These are phyloP conservation scores for Bufotes viridis DNA, from an alignment of 2,797 vertebrate species.

Conservation along the genomic window DNA sequence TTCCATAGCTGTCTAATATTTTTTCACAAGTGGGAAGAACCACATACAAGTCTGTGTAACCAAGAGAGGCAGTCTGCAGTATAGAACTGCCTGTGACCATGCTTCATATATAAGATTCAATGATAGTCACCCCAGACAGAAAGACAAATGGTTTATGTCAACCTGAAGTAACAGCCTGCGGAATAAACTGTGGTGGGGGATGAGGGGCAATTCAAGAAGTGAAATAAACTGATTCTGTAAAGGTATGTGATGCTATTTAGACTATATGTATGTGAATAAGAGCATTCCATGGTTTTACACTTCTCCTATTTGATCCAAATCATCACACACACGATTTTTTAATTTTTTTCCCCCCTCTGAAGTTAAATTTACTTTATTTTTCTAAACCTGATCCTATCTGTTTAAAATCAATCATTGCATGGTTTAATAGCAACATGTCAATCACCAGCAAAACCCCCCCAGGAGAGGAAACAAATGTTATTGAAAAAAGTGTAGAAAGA, in stretches of 20 bases:
- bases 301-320: background rate
- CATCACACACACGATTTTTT: background rate
- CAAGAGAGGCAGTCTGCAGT: background rate
- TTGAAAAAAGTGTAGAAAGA: background rate
- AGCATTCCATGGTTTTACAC: background rate
- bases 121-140: background rate
- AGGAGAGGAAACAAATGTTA: background rate
- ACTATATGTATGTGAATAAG: background rate
- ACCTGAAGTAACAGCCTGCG: background rate
- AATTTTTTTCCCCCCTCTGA: background rate
- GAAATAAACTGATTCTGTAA: no score
- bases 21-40: background rate
- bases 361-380: slow-evolving; percentile 16
- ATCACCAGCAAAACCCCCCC: background rate
- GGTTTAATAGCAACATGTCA: slow-evolving; percentile 23
- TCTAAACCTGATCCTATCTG: slow-evolving; percentile 27
- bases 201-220: background rate
- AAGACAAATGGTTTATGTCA: background rate
- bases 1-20: background rate
- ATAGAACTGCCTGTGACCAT: background rate
- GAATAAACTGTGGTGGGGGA: background rate
- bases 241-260: background rate
- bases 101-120: background rate
- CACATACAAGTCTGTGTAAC: background rate
- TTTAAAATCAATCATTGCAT: slow-evolving; percentile 23